These are phyloP conservation scores for Panzeria rudis DNA, from an alignment of 2,888 invertebrate species.

Conservation along the genomic window DNA sequence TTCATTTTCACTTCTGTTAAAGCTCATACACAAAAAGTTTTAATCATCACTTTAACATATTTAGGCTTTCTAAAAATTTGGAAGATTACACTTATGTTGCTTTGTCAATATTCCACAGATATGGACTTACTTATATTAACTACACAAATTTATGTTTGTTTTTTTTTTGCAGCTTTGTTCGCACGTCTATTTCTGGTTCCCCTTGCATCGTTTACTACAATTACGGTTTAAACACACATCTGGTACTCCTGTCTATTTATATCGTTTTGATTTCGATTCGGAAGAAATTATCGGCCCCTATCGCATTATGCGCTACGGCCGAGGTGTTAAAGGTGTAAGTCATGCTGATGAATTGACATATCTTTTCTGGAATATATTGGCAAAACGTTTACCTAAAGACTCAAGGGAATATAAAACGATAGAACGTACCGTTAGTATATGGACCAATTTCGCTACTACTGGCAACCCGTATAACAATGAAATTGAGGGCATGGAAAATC, in stretches of 20 bases:
- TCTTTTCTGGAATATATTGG: constrained; percentile 78
- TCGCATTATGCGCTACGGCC: constrained; percentile 79
- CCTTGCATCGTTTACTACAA: constrained; percentile 79
- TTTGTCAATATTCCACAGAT: no score
- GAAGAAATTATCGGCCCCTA: constrained; percentile 79
- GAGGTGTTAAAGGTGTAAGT: constrained; percentile 80
- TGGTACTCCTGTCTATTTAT: constrained; percentile 80
- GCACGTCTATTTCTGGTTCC: constrained; percentile 76
- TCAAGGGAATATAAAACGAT: constrained; percentile 81
- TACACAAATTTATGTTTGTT: not conserved
- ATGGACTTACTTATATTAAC: not conserved
- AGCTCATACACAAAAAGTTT: no score
- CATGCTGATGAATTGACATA: constrained; percentile 82
- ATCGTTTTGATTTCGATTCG: constrained; percentile 82
- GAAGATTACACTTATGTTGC: no score
- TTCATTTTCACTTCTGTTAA: no score
- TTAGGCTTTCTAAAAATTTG: no score
- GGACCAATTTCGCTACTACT: constrained; percentile 80
- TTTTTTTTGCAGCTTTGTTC: constrained; percentile 77
- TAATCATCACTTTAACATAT: no score
- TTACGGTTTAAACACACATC: constrained; percentile 78
- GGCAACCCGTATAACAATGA: constrained; percentile 80
- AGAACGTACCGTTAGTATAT: constrained; percentile 79
- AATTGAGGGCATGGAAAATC: constrained; percentile 77
- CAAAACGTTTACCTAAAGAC: constrained; percentile 77